phyloP scores from a whole-genome alignment of 2,797 vertebrate genomes.

The Carapus acus region DNA sequence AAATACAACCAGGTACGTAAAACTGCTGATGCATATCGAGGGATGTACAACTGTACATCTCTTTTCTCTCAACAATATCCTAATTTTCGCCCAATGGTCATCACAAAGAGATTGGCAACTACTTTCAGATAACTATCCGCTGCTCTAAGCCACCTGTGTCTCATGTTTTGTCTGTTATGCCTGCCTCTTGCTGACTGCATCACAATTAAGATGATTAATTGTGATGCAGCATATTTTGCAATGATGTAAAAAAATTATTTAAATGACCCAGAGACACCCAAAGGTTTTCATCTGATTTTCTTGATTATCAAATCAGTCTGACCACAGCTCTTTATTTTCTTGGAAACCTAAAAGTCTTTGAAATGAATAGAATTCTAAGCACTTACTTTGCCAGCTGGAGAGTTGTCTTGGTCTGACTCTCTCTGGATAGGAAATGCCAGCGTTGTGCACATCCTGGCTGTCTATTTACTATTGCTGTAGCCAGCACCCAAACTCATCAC shows the following conservation, averaged over 20 bases:
- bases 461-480: conserved; percentile 8
- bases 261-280: conserved; percentile 7
- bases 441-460: background rate
- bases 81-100: conserved; percentile 25
- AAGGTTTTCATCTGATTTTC: background rate
- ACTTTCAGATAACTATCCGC: conserved; percentile 14
- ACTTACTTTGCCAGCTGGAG: conserved; percentile 6
- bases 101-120: conserved; percentile 28
- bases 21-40: too few relatives aligned
- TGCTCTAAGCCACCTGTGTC: conserved; percentile 19
- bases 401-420: conserved; percentile 11
- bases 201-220: conserved; percentile 15
- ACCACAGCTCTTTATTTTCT: background rate
- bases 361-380: conserved; percentile 5
- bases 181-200: conserved; percentile 12
- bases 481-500: conserved; percentile 6
- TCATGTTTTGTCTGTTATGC: conserved; percentile 12
- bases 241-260: too few relatives aligned
- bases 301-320: conserved; percentile 2
- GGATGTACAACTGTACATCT: background rate
- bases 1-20: conserved; percentile 94
- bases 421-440: conserved; percentile 5
- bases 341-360: background rate
- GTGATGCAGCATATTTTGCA: too few relatives aligned
- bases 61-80: conserved; percentile 21